Conservation (phyloP, 2,888 invertebrate genomes). For the Cerastis rubricosa region DNA sequence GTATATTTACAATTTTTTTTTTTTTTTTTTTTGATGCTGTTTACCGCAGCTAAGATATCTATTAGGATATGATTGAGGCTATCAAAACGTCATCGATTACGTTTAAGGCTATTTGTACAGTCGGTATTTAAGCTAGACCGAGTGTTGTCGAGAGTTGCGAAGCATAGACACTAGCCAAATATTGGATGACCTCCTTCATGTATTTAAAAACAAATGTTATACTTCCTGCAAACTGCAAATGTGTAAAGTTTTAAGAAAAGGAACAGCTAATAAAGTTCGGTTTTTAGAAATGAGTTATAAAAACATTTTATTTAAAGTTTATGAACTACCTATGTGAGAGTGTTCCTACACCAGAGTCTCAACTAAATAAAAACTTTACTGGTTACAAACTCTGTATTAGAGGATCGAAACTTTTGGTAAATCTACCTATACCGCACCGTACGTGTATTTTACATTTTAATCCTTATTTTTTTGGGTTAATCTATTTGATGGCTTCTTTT, state of each 20-base stretch:
- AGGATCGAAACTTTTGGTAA: not conserved
- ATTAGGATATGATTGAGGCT: constrained; percentile 28
- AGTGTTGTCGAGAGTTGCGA: too few species aligned
- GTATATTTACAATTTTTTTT: constrained; percentile 18
- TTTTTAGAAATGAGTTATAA: constrained; percentile 3
- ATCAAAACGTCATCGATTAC: constrained; percentile 36
- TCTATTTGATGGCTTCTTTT: not conserved
- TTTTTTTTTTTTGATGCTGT: too few species aligned
- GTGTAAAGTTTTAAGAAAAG: constrained; percentile 14
- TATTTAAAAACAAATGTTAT: constrained; percentile 47
- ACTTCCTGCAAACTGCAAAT: constrained; percentile 21
- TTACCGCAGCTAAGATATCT: not conserved
- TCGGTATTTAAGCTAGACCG: constrained; percentile 26
- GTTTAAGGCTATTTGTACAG: constrained; percentile 35
- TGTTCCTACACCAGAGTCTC: not conserved
- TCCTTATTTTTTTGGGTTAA: constrained; percentile 6
- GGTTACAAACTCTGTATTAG: not conserved
- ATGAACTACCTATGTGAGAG: not conserved
- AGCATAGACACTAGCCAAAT: constrained; percentile 52
- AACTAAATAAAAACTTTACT: not conserved
- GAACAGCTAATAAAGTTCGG: not conserved
- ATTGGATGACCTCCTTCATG: constrained; percentile 47
- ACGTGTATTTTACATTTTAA: not conserved
- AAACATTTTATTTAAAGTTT: not conserved
- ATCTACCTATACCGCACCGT: not conserved